A percentile compares a stretch with the other conserved stretches of the same genome.
Conservation (phyloP, 2,888 invertebrate genomes). For the Lysandra bellargus region DNA sequence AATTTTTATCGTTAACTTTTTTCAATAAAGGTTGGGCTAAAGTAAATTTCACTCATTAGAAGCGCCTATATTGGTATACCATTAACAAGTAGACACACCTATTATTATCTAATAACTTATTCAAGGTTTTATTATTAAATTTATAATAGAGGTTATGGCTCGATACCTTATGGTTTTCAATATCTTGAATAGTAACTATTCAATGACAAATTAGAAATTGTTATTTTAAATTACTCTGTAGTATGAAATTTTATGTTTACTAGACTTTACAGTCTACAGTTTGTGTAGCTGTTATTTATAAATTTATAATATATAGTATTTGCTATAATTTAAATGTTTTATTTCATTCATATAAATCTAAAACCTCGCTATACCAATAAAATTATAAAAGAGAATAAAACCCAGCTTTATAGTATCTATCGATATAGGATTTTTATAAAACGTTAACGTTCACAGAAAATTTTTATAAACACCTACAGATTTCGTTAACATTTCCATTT, state of each 20-base stretch:
- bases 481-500: constrained; percentile 4
- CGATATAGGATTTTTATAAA: not conserved
- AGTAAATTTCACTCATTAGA: constrained; percentile 14
- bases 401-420: not conserved
- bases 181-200: not conserved
- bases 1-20: not conserved
- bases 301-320: too few relatives aligned
- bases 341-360: not conserved
- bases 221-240: not conserved
- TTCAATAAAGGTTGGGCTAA: not conserved
- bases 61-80: not conserved
- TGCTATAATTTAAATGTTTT: too few relatives aligned
- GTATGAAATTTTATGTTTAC: not conserved
- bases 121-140: constrained; percentile 23
- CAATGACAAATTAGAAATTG: not conserved
- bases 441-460: not conserved
- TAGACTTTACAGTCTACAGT: too few relatives aligned
- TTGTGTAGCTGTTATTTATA: too few relatives aligned
- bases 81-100: constrained; percentile 11
- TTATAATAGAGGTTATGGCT: constrained; percentile 3
- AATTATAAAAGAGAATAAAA: too few relatives aligned
- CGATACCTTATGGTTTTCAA: constrained; percentile 10
- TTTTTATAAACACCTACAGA: not conserved
- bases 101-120: constrained; percentile 28
- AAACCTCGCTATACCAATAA: not conserved